Evolutionary conservation across 2,888 invertebrate species (phyloP).

Genomic region (Aphrophora alni): DNA sequence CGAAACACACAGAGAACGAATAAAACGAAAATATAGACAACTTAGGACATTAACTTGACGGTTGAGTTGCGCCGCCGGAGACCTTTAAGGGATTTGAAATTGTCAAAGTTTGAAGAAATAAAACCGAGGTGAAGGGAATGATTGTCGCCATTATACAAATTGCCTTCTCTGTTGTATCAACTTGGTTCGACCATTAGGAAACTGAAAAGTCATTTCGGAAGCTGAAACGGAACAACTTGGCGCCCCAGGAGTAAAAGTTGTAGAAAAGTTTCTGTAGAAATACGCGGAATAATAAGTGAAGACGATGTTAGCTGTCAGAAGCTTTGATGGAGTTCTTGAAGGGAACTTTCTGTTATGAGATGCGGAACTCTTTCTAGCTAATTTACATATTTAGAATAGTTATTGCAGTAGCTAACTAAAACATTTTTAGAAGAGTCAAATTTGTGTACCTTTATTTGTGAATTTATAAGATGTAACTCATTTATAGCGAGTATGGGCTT

Average conservation of each 20-base stretch:
- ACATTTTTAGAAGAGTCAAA: no score
- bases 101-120: slow-evolving; percentile 6
- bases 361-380: no score
- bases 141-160: not conserved
- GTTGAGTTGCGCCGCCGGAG: no score
- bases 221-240: not conserved
- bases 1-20: no score
- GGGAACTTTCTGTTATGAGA: no score
- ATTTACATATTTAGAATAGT: no score
- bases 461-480: no score
- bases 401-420: no score
- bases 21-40: no score
- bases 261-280: not conserved
- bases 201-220: slow-evolving; percentile 4
- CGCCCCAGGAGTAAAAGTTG: not conserved
- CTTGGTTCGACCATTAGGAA: not conserved
- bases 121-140: not conserved
- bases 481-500: no score
- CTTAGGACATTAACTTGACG: no score
- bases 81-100: not conserved
- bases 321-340: not conserved
- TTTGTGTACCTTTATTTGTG: no score
- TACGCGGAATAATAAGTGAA: not conserved
- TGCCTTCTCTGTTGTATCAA: slow-evolving; percentile 3
- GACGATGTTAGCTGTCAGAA: not conserved